Percentiles rank a stretch among this genome's conserved stretches.
These are phyloP conservation scores for Zaprionus lachaisei DNA, from an alignment of 1,140 invertebrate species.

Conservation along the genomic window DNA sequence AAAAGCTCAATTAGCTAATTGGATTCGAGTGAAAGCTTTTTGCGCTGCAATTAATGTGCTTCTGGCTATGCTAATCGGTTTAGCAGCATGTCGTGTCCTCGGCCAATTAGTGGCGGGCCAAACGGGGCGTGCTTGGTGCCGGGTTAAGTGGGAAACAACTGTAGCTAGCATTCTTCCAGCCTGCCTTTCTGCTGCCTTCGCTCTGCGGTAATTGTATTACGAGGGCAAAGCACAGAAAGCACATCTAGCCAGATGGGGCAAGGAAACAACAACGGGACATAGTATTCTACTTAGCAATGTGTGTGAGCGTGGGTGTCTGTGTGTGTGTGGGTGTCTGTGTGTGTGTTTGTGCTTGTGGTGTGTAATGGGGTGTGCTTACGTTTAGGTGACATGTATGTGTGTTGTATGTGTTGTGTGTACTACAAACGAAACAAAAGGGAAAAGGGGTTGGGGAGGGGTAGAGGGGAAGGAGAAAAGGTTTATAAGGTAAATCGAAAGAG, in stretches of 20 bases:
- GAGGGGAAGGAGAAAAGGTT: neutral
- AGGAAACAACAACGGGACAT: neutral
- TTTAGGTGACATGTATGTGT: neutral
- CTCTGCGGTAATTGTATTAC: constrained; percentile 5
- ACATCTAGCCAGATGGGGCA: neutral
- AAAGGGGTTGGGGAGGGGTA: neutral
- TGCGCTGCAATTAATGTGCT: constrained; percentile 6
- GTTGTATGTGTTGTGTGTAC: constrained; percentile 9
- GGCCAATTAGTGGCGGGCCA: neutral
- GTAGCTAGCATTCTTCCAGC: neutral
- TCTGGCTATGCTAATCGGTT: constrained; percentile 8
- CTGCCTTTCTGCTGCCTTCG: neutral
- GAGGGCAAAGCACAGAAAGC: neutral
- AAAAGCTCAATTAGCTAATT: constrained; percentile 10
- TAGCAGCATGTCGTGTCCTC: constrained; percentile 6
- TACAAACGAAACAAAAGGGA: neutral
- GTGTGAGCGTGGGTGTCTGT: neutral
- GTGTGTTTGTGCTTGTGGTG: neutral
- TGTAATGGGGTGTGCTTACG: neutral
- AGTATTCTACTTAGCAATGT: constrained; percentile 19
- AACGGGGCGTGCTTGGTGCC: too few relatives aligned
- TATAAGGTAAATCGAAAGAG: neutral
- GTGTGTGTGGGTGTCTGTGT: neutral
- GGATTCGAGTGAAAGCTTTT: constrained; percentile 4
- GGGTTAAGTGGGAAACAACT: neutral